phyloP scores from a whole-genome alignment of 92 coral and sea anemone genomes.

The Parazoanthus darwini region DNA sequence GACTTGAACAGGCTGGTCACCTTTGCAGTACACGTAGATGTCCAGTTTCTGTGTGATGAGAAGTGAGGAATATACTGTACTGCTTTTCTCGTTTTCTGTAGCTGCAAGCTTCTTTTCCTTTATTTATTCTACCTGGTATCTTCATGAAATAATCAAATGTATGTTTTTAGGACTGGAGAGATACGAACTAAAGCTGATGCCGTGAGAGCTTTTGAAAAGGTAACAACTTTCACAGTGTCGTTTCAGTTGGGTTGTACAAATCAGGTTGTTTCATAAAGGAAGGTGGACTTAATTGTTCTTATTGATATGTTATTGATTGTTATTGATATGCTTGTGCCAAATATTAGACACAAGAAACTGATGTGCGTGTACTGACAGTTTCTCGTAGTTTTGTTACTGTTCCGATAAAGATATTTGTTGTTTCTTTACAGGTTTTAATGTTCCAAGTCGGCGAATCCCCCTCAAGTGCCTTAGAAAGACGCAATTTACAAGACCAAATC shows the following conservation, averaged over 20 bases:
- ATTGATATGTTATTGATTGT: no score
- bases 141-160: background rate
- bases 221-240: background rate
- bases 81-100: background rate
- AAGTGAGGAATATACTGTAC: background rate
- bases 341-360: no score
- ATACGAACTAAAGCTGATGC: slow-evolving; percentile 31
- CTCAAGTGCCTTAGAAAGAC: slow-evolving; percentile 24
- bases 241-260: no score
- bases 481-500: slow-evolving; percentile 24
- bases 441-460: background rate
- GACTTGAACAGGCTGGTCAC: no score
- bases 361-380: no score
- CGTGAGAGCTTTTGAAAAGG: slow-evolving; percentile 19
- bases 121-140: background rate
- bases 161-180: background rate
- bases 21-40: no score
- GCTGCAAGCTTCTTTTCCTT: background rate
- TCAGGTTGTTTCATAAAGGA: no score
- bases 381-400: background rate
- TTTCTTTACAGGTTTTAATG: slow-evolving; percentile 11
- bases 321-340: no score
- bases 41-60: no score
- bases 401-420: background rate
- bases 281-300: no score